Evolutionary conservation across 37 sponge, comb jelly and placozoan species (phyloP).

Genomic region (Chondrosia reniformis): DNA sequence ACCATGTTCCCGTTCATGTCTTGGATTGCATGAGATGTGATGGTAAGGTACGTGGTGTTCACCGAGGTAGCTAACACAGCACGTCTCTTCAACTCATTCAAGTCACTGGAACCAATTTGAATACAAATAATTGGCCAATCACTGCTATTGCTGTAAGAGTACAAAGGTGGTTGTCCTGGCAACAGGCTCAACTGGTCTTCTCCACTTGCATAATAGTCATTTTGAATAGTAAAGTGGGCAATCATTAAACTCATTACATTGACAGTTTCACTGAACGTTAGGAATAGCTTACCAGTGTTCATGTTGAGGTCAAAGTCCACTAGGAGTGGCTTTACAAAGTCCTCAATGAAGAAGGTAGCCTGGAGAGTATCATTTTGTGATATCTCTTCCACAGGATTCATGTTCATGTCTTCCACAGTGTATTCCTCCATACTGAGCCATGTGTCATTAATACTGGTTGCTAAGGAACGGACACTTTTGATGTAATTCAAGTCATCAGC

Average conservation of each 20-base stretch:
- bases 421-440: slow-evolving; percentile 44
- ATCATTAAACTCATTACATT: slow-evolving; percentile 70
- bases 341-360: slow-evolving; percentile 36
- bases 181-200: slow-evolving; percentile 49
- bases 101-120: slow-evolving; percentile 55
- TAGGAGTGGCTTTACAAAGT: slow-evolving; percentile 55
- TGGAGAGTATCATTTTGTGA: not conserved
- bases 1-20: slow-evolving; percentile 72
- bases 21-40: slow-evolving; percentile 43
- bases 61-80: slow-evolving; percentile 58
- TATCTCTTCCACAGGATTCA: slow-evolving; percentile 33
- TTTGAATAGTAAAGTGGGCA: slow-evolving; percentile 55
- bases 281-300: slow-evolving; percentile 43
- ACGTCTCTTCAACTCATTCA: slow-evolving; percentile 75
- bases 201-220: slow-evolving; percentile 11
- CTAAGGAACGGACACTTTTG: slow-evolving; percentile 50
- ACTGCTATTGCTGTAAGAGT: slow-evolving; percentile 37
- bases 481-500: slow-evolving; percentile 72
- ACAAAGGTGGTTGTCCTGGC: slow-evolving; percentile 21
- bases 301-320: slow-evolving; percentile 77
- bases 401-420: slow-evolving; percentile 74
- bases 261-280: slow-evolving; percentile 80
- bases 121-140: slow-evolving; percentile 73
- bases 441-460: slow-evolving; percentile 47
- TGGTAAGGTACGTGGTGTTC: slow-evolving; percentile 59